Evolutionary conservation across 2,797 vertebrate species (phyloP).

Genomic region (Semotilus atromaculatus): DNA sequence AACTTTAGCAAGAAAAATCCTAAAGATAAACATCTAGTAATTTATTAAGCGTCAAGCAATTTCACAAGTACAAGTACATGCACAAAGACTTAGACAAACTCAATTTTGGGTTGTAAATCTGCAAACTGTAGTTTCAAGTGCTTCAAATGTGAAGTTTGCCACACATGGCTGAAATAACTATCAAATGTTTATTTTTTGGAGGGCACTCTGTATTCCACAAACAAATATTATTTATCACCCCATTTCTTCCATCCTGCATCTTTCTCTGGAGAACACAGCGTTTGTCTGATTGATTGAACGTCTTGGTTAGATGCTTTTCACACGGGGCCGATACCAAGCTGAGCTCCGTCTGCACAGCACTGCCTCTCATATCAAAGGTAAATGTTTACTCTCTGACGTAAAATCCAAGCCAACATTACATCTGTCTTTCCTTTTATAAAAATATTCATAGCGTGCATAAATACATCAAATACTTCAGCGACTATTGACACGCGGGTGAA

Average conservation of each 20-base stretch:
- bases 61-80: no score
- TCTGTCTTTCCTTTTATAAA: slow-evolving; percentile 7
- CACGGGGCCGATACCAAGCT: slow-evolving; percentile 5
- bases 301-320: slow-evolving; percentile 20
- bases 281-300: slow-evolving; percentile 29
- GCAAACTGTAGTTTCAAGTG: background rate
- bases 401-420: background rate
- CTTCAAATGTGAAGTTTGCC: background rate
- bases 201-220: background rate
- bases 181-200: background rate
- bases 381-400: slow-evolving; percentile 13
- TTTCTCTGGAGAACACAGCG: background rate
- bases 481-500: slow-evolving; percentile 1
- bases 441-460: background rate
- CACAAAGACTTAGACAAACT: no score
- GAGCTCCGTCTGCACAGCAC: background rate
- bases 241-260: slow-evolving; percentile 1
- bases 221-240: slow-evolving; percentile 19
- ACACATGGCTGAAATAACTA: slow-evolving; percentile 3
- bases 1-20: background rate
- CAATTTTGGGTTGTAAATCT: background rate
- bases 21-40: background rate
- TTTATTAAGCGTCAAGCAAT: no score
- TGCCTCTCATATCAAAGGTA: slow-evolving; percentile 19
- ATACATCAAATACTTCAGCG: slow-evolving; percentile 13